Evolutionary conservation across 2,888 invertebrate species (phyloP), one percentile per base, ranked within the genome.

Genomic region (Diloba caeruleocephala): DNA sequence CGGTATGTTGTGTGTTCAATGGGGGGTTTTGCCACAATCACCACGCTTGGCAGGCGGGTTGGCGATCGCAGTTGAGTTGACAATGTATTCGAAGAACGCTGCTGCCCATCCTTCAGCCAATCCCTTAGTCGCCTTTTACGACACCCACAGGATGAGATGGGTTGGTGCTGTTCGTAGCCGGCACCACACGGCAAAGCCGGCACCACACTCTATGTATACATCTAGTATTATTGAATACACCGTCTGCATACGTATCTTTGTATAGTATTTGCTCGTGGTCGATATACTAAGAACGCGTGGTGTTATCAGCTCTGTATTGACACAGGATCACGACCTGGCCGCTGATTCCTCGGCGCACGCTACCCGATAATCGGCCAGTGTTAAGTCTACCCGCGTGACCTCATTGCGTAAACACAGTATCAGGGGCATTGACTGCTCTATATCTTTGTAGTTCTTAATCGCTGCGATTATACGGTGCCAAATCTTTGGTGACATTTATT

Each of bases 371-470:
- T 10, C 17, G 19, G 36, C 32, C 34, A 52, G 37, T 31, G 28
- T 43, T 14, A 50, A 39, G 28, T 19, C 23, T 17, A 41, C 32
- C 46, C 44, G 3, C 12, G 32, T 50, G 49, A 46, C 36, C 43
- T 33, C 28, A 29, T 33, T 31, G 8, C 8, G 6, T 19, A 38
- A 32, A 25, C 48, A 31, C 26, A 44, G 54, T 25, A 65, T 49
- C 52, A 15, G 6, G 49, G 39, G 15, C 39, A 56, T 19, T 39
- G 57, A 66, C 61, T 61, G 56, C 42, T 65, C 45, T 43, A 36
- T 54, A 49, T 12, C 15, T 59, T 5, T 25, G 9, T 23, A 15
- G 21, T 25, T 33, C 14, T 9, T 31, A 39, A 53, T 45, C 26
- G 13, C 14, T 15, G n/a, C 5, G 9, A 38, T 42, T 44, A 28